phyloP scores from a whole-genome alignment of 2,888 invertebrate species.

The Odontocolon sp. region DNA sequence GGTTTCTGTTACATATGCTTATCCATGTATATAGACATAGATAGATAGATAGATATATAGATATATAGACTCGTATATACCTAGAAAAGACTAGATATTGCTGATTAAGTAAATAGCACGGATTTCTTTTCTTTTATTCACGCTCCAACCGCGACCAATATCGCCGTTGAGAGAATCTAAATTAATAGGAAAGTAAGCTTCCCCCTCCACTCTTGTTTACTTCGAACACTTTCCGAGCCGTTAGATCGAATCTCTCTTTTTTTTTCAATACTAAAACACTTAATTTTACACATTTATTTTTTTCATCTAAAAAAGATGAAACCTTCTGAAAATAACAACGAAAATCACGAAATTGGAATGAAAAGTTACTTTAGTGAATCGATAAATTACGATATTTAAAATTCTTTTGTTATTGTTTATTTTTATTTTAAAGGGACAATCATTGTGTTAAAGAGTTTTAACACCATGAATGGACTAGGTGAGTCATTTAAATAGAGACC shows the following conservation, averaged over 20 bases:
- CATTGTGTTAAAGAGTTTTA: no score
- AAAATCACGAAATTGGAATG: background rate
- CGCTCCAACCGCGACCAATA: background rate
- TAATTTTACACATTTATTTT: no score
- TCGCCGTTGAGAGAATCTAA: slow-evolving; percentile 12
- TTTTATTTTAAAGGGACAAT: no score
- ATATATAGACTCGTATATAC: background rate
- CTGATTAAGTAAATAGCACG: slow-evolving; percentile 2
- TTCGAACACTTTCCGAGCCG: background rate
- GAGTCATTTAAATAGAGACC: slow-evolving; percentile 5
- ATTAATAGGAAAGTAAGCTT: slow-evolving; percentile 16
- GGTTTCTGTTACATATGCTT: background rate
- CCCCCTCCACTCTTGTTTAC: background rate
- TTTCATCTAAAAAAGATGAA: no score
- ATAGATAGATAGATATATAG: background rate
- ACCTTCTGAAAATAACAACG: no score
- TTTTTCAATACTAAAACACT: background rate
- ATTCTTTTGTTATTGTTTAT: no score
- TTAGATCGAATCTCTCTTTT: background rate
- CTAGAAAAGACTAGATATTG: no score
- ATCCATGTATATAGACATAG: background rate
- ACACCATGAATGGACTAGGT: background rate
- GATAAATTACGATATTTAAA: no score
- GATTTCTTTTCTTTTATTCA: slow-evolving; percentile 4
- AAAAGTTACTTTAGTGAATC: no score